A percentile compares a stretch with the other conserved stretches of the same genome.
Conservation (phyloP, 2,797 vertebrate species). For the Etheostoma perlongum region DNA sequence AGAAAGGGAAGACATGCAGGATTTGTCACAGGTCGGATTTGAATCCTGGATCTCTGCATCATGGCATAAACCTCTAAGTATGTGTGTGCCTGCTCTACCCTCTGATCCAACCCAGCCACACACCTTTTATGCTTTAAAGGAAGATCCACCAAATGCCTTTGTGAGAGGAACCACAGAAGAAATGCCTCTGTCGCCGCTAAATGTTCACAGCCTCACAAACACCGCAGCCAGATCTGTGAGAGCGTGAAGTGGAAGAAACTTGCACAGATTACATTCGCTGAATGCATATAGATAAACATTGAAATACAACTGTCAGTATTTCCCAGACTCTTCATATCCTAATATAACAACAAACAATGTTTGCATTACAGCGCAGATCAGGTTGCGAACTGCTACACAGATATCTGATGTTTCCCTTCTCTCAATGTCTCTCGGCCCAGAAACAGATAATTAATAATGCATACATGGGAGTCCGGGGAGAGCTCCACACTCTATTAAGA, state of each 20-base stretch:
- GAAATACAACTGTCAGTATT: neutral
- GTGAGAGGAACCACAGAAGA: slow-evolving; percentile 18
- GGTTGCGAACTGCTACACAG: slow-evolving; percentile 49
- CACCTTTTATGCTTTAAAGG: too few species aligned
- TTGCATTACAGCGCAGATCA: slow-evolving; percentile 51
- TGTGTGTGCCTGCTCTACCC: too few species aligned
- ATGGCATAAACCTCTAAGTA: too few species aligned
- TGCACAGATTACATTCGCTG: neutral
- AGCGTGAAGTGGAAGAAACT: neutral
- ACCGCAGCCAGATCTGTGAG: slow-evolving; percentile 28
- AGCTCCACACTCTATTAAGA: slow-evolving; percentile 71
- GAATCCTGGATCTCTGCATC: too few species aligned
- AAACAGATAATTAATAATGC: slow-evolving; percentile 80
- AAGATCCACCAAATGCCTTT: slow-evolving; percentile 23
- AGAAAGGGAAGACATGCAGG: too few species aligned
- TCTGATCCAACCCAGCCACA: too few species aligned
- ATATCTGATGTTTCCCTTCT: slow-evolving; percentile 47
- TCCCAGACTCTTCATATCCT: slow-evolving; percentile 9
- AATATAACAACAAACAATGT: slow-evolving; percentile 58
- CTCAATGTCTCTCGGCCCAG: slow-evolving; percentile 35
- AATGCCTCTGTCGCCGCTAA: slow-evolving; percentile 11
- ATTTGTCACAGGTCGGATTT: too few species aligned
- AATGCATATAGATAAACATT: neutral
- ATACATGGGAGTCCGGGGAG: slow-evolving; percentile 74
- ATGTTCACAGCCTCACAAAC: slow-evolving; percentile 19